These are phyloP conservation scores for Neopelma chrysocephalum DNA, from an alignment of 2,797 vertebrate species.

Conservation along the genomic window DNA sequence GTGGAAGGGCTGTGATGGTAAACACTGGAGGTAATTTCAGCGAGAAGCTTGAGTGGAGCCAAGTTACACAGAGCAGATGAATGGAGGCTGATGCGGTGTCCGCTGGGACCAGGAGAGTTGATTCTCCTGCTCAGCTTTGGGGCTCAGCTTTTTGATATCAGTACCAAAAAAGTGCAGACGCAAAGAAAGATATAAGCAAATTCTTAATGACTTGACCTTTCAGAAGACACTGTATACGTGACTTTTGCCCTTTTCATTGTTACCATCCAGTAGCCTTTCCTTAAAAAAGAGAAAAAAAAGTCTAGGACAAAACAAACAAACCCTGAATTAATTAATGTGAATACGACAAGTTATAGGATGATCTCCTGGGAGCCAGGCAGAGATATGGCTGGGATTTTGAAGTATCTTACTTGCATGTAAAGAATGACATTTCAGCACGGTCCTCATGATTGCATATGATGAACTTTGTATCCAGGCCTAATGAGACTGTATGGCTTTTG, in stretches of 20 bases:
- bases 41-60: neutral
- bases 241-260: constrained; percentile 55
- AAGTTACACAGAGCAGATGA: neutral
- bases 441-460: neutral
- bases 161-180: neutral
- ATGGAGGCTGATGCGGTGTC: neutral
- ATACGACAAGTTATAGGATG: neutral
- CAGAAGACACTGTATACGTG: neutral
- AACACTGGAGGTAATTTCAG: constrained; percentile 10
- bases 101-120: fast-evolving
- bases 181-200: constrained; percentile 12
- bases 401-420: neutral
- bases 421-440: constrained; percentile 5
- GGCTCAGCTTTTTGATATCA: neutral
- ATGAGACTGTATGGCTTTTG: neutral
- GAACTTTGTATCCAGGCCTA: constrained; percentile 1
- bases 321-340: constrained; percentile 8
- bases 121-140: neutral
- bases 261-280: neutral
- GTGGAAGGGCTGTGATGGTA: neutral
- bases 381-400: neutral
- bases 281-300: neutral
- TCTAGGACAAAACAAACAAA: neutral
- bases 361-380: neutral
- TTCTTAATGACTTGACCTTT: constrained; percentile 62